Evolutionary conservation across 2,888 invertebrate genomes (phyloP).

Genomic region (Craniophora ligustri): DNA sequence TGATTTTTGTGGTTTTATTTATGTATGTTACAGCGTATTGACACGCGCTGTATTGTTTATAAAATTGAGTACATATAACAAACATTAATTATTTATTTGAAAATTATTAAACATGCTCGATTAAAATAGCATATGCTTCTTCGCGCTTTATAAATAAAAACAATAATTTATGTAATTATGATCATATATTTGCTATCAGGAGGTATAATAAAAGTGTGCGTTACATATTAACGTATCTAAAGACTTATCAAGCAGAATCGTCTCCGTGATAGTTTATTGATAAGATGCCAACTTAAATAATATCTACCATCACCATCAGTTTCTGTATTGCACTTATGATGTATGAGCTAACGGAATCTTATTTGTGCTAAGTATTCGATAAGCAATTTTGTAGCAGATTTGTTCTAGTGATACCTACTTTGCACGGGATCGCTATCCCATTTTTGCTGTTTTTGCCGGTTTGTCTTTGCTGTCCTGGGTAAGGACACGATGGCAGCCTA

Average conservation of each 20-base stretch:
- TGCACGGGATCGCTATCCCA: constrained; percentile 23
- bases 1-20: constrained; percentile 7
- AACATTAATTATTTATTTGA: neutral
- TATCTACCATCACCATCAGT: neutral
- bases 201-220: neutral
- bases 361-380: too few relatives aligned
- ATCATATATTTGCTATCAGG: neutral
- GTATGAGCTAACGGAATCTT: too few relatives aligned
- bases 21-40: constrained; percentile 1
- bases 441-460: constrained; percentile 57
- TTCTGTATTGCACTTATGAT: neutral
- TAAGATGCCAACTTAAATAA: too few relatives aligned
- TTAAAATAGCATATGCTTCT: too few relatives aligned
- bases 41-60: neutral
- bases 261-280: neutral
- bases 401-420: constrained; percentile 36
- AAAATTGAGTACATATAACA: neutral
- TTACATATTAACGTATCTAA: neutral
- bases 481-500: constrained; percentile 71
- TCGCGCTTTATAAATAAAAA: too few relatives aligned
- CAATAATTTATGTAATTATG: too few relatives aligned
- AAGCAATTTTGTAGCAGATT: too few relatives aligned
- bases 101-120: neutral
- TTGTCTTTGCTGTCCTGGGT: constrained; percentile 62
- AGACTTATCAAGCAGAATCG: neutral